A percentile compares a stretch with the other conserved stretches of the same genome.
These are phyloP conservation scores for Heliconius nattereri DNA, from an alignment of 1,140 invertebrate species.

Conservation along the genomic window DNA sequence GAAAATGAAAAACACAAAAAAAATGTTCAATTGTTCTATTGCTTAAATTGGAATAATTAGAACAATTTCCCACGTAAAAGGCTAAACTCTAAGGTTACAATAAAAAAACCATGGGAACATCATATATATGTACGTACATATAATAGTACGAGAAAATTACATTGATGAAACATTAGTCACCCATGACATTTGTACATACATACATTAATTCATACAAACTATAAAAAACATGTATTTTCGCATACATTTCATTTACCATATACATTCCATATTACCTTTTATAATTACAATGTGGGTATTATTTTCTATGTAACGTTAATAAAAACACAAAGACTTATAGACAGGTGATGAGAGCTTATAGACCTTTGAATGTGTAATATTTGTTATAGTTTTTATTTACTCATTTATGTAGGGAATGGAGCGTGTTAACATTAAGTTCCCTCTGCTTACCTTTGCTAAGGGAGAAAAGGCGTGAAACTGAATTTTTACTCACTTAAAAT, in stretches of 20 bases:
- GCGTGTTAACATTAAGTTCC: no score
- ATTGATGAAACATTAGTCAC: neutral
- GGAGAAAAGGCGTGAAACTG: no score
- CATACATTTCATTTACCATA: neutral
- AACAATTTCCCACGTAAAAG: no score
- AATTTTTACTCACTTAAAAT: no score
- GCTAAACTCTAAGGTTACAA: neutral
- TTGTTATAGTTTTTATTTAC: neutral
- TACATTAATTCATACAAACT: neutral
- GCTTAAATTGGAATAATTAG: no score
- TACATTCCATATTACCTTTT: neutral
- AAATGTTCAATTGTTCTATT: no score
- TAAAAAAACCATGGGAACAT: neutral
- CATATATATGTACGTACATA: neutral
- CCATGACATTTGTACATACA: slow-evolving; percentile 1
- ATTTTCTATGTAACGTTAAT: neutral
- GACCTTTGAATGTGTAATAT: neutral
- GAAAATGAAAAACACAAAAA: no score
- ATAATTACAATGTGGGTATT: neutral
- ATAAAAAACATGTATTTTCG: neutral
- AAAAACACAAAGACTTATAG: neutral
- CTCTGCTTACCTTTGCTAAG: no score
- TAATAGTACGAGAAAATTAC: neutral
- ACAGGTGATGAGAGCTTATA: neutral
- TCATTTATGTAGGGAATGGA: neutral